Evolutionary conservation across 2,888 invertebrate genomes (phyloP), one percentile per base, ranked within the genome.

Genomic region (Sceliomorpha sp.): DNA sequence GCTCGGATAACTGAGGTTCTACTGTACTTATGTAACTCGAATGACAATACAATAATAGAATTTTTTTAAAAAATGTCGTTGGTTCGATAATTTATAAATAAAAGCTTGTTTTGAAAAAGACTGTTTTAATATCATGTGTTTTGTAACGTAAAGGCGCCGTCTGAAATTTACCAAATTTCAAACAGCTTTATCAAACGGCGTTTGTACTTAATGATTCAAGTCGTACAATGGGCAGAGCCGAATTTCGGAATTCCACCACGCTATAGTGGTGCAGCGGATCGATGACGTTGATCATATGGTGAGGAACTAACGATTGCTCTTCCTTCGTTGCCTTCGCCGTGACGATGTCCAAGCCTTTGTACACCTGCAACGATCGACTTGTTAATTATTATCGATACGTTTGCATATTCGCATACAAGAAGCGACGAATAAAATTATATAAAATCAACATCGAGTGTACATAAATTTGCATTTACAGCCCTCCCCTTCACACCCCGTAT

Each of bases 241-340:
- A 90, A 86, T 96, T 93, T 60, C 95, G 91, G 89, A 95, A 99
- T 85, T 96, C 94, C 0, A 94, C 91, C 1, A 98, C 97, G 3
- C 94, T 95, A 87, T 92, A 97, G 68, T 91, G 91, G 81, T 93
- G 91, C 51, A 93, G 90, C 0, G 98, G 97, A 75, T 95, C 93
- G 56, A 97, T 89, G 64, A 96, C 92, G 85, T 97, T 95, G 69
- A 99, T 90, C 82, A 99, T 90, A 85, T 99, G 98, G 89, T 99
- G 99, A 0, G 91, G 92, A 0, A 93, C 94, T 76, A 90, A 88
- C 20, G 90, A 86, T 77, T 92, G 92, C 86, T 99, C 99, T 74
- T 93, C 93, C 13, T 82, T 86, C 0, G 95, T 95, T 0, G 97
- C 97, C 89, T 99, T 98, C 15, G 98, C 98, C 0, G 98, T 98